These are phyloP conservation scores for Urocitellus parryii DNA, from an alignment of 2,113 vertebrate species.

Conservation along the genomic window DNA sequence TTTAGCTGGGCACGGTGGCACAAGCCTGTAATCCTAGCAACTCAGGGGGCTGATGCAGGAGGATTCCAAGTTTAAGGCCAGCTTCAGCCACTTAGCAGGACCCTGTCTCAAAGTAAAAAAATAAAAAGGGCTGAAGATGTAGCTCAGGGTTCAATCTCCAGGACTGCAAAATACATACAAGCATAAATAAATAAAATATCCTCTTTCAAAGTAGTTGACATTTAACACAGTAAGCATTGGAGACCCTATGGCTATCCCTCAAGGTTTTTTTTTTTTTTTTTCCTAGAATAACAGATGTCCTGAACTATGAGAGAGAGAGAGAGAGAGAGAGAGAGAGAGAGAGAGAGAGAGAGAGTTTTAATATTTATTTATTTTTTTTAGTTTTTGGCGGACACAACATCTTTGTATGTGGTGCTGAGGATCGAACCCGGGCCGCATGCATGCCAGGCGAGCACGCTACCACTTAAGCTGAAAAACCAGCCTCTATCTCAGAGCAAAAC, in stretches of 20 bases:
- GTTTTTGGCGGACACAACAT: too few species aligned
- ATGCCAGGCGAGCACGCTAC: too few species aligned
- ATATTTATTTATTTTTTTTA: too few species aligned
- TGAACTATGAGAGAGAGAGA: too few species aligned
- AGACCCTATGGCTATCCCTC: not conserved
- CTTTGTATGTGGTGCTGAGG: too few species aligned
- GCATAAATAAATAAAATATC: conserved; percentile 3
- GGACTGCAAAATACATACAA: too few species aligned
- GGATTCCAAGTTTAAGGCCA: not conserved
- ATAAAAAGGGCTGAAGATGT: not conserved
- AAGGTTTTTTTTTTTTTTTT: not conserved
- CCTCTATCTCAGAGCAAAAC: too few species aligned
- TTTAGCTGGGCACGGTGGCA: not conserved
- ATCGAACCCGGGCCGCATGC: too few species aligned
- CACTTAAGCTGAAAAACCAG: too few species aligned
- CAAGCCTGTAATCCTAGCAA: not conserved
- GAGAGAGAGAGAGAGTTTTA: too few species aligned
- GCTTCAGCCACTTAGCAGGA: not conserved
- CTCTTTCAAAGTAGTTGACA: not conserved
- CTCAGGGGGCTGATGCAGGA: not conserved
- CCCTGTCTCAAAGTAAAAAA: not conserved
- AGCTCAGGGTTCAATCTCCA: not conserved
- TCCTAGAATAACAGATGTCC: too few species aligned
- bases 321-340: too few species aligned
- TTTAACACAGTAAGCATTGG: not conserved